Base-by-base conservation (phyloP, 2,113 vertebrate species). In the Nipponia nippon region DNA sequence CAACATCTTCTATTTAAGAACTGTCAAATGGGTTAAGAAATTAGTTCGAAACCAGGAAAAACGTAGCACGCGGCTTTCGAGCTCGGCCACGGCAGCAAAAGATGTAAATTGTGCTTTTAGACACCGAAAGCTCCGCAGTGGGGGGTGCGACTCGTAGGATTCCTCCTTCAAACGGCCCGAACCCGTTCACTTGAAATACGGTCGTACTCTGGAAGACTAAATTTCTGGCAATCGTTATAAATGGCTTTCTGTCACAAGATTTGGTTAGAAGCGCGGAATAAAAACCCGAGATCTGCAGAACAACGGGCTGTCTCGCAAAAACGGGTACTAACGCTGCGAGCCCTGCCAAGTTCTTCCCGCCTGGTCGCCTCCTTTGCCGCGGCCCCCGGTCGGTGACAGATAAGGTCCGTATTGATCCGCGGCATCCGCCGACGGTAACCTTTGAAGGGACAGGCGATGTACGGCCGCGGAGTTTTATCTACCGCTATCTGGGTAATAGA, bases 401-500 rank as follows among this genome's bases (percentile, higher is more conserved):
- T 98, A 96, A 97, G 98, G 96, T 93, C 85, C 26, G 69, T 94
- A 98, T 97, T 70, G 97, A 98, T 98, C 96, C 97, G 61, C 53
- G 4, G 96, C 94, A 87, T 92, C 97, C 78, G 95, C 98, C 95
- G 83, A 79, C 90, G 36, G 98, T 96, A 97, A 98, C 97, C 98
- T 98, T 97, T 97, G 98, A 97, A 97, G 98, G 98, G 98, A 97
- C 98, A 97, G 98, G 97, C 77, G 55, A 95, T 78, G 93, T 95
- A 89, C 97, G 98, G 98, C 98, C 96, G 44, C 73, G 96, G 97
- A 98, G 98, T 98, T 98, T 98, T 98, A 98, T 98, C 99, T 98
- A 97, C 99, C 98, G 97, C 95, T 98, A 98, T 97, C 90, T 94
- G 98, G 97, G 98, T 98, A 98, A 98, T 97, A 98, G 98, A 98